These are phyloP conservation scores for Acropora yongei DNA, from an alignment of 64 coral and sea anemone species.

Conservation along the genomic window DNA sequence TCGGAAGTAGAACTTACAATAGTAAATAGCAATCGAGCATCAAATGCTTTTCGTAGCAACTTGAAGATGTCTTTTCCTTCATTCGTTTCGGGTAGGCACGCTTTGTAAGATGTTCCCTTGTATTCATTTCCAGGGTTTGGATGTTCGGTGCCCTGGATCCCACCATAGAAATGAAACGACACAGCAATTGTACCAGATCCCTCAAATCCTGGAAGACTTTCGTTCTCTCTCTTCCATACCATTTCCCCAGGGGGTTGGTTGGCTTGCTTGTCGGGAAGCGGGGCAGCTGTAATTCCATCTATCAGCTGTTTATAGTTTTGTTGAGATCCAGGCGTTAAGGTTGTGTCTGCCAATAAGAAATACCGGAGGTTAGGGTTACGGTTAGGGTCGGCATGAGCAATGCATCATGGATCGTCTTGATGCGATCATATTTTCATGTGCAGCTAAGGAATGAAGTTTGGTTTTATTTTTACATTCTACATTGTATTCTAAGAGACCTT, in stretches of 20 bases:
- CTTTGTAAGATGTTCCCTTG: not conserved
- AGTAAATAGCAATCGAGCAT: not conserved
- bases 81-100: not conserved
- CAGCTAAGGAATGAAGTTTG: too few species aligned
- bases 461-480: too few species aligned
- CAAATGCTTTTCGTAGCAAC: slow-evolving; percentile 16
- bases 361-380: too few species aligned
- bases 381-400: too few species aligned
- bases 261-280: not conserved
- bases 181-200: slow-evolving; percentile 8
- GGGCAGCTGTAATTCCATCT: not conserved
- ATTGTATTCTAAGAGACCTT: too few species aligned
- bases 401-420: too few species aligned
- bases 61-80: slow-evolving; percentile 12
- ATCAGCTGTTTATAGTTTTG: not conserved
- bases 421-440: too few species aligned
- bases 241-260: slow-evolving; percentile 44
- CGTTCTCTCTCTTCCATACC: slow-evolving; percentile 5
- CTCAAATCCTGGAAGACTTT: slow-evolving; percentile 22
- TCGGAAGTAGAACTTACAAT: not conserved
- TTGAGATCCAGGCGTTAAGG: not conserved
- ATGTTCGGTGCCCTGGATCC: slow-evolving; percentile 9
- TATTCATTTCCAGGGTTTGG: not conserved
- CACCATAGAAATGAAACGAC: slow-evolving; percentile 26
- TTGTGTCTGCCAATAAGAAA: not conserved